Base-by-base conservation (phyloP, 2,888 invertebrate genomes). In the Sceliomorpha sp. region DNA sequence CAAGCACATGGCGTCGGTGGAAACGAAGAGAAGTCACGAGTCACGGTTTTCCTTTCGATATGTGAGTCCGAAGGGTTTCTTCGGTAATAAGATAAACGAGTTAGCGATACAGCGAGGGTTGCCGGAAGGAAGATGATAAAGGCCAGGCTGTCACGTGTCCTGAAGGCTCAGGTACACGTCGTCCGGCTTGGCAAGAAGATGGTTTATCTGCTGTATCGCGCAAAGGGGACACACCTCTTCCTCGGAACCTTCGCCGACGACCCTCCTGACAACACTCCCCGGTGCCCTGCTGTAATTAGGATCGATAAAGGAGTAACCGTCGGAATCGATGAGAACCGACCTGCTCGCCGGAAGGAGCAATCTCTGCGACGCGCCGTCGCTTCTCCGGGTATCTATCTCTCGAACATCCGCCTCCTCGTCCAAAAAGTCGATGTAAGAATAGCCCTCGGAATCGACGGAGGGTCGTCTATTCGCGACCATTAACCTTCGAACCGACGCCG, bases 221-320 rank as follows among this genome's bases (percentile, higher is more conserved):
- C 86, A 85, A 2, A 86, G 75, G 6, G 86, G 86, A 73, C 86
- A 86, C 31, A 86, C 76, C 64, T 84, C 82, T 60, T 86, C 85
- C 58, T 82, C 79, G 42, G 78, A 78, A 13, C 69, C 79, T 36
- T 81, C 80, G 58, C 64, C 47, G 26, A 72, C 51, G 8, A 60
- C 17, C 37, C 79, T 75, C 36, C 80, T 76, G 2, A 80, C n/a
- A n/a, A n/a, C 79, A 2, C 75, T 58, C 27, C 81, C 82, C 32
- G 82, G 79, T 10, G 70, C 73, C 56, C 56, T 72, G 40, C 12
- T 6, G 26, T 12, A 44, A 55, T 39, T 36, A 24, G 14, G n/a
- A 39, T 56, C 50, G 51, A 64, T 51, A 73, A 76, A 81, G 50
- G 84, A 80, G 53, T 85, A 84, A 10, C 84, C 85, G 20, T 86